Conservation (phyloP, 2,888 invertebrate species). For the Scaptomyza caliginosa region DNA sequence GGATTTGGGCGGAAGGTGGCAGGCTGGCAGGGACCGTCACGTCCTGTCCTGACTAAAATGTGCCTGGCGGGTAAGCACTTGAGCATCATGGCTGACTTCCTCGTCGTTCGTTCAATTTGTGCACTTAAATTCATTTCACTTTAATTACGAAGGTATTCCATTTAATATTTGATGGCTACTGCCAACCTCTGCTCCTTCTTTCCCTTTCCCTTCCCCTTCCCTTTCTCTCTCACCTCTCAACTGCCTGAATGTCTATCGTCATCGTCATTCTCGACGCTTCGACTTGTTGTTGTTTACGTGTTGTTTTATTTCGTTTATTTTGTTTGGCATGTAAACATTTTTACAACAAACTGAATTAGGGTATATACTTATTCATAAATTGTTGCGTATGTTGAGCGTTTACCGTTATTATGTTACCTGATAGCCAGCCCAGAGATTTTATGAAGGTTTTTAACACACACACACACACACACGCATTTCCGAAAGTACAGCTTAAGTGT, state of each 20-base stretch:
- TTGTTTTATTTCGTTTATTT: conserved; percentile 43
- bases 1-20: not conserved
- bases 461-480: conserved; percentile 1
- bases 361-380: conserved; percentile 68
- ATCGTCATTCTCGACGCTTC: conserved; percentile 22
- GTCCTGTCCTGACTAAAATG: conserved; percentile 19
- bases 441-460: not conserved
- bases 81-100: conserved; percentile 64
- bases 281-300: conserved; percentile 17
- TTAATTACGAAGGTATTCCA: conserved; percentile 78
- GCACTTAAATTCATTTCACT: conserved; percentile 80
- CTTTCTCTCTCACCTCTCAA: not conserved
- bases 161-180: conserved; percentile 76
- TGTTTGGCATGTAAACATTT: conserved; percentile 75
- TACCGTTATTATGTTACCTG: not conserved
- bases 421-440: not conserved
- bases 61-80: conserved; percentile 40
- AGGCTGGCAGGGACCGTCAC: conserved; percentile 36
- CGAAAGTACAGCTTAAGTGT: conserved; percentile 1
- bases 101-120: conserved; percentile 76
- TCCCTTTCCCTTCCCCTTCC: not conserved
- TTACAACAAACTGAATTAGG: conserved; percentile 77
- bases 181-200: conserved; percentile 4
- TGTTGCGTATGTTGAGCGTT: conserved; percentile 28
- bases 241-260: conserved; percentile 61